Evolutionary conservation across 35 echinoderm and acorn worm species (phyloP).

Genomic region (Stichopus chloronotus): DNA sequence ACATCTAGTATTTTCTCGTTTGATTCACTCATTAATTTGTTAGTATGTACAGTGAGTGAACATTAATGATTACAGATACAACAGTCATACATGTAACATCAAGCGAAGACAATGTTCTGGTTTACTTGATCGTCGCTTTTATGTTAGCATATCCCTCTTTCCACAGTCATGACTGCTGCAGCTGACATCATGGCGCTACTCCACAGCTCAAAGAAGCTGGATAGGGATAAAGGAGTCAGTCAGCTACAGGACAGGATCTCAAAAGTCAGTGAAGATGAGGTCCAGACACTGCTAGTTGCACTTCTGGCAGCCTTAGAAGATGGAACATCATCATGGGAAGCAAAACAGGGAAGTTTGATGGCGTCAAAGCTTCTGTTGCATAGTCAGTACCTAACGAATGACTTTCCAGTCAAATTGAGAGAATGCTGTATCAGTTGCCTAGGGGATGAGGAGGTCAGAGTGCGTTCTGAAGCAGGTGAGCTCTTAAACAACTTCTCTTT

Average conservation of each 20-base stretch:
- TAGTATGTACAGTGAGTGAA: no score
- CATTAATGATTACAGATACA: no score
- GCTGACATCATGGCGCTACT: background rate
- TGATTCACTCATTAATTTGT: no score
- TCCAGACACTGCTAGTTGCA: slow-evolving; percentile 53
- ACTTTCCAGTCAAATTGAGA: slow-evolving; percentile 55
- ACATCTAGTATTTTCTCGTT: no score
- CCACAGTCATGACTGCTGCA: slow-evolving; percentile 2
- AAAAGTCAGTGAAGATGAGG: slow-evolving; percentile 39
- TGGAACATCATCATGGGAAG: slow-evolving; percentile 74
- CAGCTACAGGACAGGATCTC: slow-evolving; percentile 65
- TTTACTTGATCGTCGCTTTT: no score
- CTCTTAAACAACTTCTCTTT: background rate
- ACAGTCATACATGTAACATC: no score
- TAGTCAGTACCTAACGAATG: slow-evolving; percentile 31
- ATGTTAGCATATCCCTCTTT: background rate
- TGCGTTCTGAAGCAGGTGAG: slow-evolving; percentile 89
- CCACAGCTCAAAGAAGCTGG: slow-evolving; percentile 71
- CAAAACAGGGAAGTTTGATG: slow-evolving; percentile 82
- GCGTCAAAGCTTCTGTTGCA: slow-evolving; percentile 69
- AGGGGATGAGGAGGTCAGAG: slow-evolving; percentile 77
- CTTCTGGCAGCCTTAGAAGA: slow-evolving; percentile 60
- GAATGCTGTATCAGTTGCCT: slow-evolving; percentile 65
- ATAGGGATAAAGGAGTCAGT: slow-evolving; percentile 83
- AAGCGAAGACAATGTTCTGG: no score